Evolutionary conservation across 2,888 invertebrate genomes (phyloP).

Genomic region (Torymus texanus): DNA sequence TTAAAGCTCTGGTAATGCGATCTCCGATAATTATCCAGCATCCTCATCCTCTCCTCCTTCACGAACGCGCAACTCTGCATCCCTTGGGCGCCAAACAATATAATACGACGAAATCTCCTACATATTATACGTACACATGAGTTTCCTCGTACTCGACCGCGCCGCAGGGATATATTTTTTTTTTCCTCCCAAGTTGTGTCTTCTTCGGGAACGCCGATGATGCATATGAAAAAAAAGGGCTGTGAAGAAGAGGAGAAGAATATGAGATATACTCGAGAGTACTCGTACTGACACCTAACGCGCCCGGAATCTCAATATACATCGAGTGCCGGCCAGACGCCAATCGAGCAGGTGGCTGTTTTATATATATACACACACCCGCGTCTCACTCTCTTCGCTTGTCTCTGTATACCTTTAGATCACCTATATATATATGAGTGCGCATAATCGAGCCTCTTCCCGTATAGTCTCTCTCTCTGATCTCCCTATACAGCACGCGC

Average conservation of each 20-base stretch:
- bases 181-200: not conserved
- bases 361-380: too few relatives aligned
- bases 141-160: slow-evolving; percentile 8
- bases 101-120: too few relatives aligned
- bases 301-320: slow-evolving; percentile 58
- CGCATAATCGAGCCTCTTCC: slow-evolving; percentile 27
- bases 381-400: too few relatives aligned
- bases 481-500: too few relatives aligned
- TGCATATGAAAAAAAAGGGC: too few relatives aligned
- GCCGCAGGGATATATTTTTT: not conserved
- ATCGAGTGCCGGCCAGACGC: slow-evolving; percentile 52
- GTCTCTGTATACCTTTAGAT: slow-evolving; percentile 70
- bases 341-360: slow-evolving; percentile 61
- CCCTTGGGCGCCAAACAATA: too few relatives aligned
- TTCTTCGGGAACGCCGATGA: too few relatives aligned
- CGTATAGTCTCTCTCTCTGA: not conserved
- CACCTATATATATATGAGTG: not conserved
- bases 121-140: too few relatives aligned
- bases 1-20: slow-evolving; percentile 66
- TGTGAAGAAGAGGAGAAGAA: too few relatives aligned
- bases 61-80: too few relatives aligned
- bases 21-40: slow-evolving; percentile 65
- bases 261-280: slow-evolving; percentile 58
- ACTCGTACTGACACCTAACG: slow-evolving; percentile 62
- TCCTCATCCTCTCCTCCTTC: not conserved